Conservation (phyloP, 2,797 vertebrate species). For the Cuculus canorus region DNA sequence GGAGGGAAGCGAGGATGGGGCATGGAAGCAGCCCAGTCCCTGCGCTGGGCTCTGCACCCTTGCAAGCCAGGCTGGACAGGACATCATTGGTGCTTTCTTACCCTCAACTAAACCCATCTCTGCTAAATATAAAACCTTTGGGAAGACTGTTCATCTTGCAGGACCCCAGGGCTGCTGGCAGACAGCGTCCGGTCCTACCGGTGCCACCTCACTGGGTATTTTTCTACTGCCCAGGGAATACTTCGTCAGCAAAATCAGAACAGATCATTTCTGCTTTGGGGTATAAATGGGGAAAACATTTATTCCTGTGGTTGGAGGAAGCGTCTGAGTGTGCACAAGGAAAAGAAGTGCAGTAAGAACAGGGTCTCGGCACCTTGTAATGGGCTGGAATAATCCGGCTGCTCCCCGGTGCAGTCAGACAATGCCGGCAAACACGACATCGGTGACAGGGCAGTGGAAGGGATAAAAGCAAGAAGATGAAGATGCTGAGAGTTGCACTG, state of each 20-base stretch:
- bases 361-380: neutral
- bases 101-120: neutral
- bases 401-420: neutral
- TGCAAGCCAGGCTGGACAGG: neutral
- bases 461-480: neutral
- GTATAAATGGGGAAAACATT: neutral
- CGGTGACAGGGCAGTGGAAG: neutral
- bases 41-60: neutral
- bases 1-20: neutral
- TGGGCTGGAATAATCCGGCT: neutral
- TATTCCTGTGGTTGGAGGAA: neutral
- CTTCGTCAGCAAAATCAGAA: neutral
- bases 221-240: neutral
- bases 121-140: fast-evolving
- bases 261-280: neutral
- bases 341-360: fast-evolving
- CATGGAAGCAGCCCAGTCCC: neutral
- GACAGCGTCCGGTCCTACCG: neutral
- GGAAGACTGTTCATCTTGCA: neutral
- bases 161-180: neutral
- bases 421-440: neutral
- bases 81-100: neutral
- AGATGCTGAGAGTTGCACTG: neutral
- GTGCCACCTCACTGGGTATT: neutral
- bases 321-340: neutral